Evolutionary conservation across 2,888 invertebrate genomes (phyloP).

Genomic region (Chrysolina oricalcia): DNA sequence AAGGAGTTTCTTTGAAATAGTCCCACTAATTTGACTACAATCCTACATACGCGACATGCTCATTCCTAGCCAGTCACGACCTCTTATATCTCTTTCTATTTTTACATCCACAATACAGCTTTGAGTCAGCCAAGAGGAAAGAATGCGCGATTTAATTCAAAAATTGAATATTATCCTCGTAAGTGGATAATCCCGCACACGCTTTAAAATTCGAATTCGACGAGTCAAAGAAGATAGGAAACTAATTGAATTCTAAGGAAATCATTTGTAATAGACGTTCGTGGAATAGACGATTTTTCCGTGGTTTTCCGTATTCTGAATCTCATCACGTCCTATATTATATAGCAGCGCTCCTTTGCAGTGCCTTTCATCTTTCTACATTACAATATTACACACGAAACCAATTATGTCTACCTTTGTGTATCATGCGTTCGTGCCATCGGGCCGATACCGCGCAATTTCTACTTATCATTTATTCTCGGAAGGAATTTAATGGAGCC

Average conservation of each 20-base stretch:
- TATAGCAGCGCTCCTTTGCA: slow-evolving; percentile 65
- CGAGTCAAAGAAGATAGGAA: slow-evolving; percentile 46
- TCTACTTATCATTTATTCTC: not conserved
- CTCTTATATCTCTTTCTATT: no score
- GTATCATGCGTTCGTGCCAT: slow-evolving; percentile 62
- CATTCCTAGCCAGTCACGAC: no score
- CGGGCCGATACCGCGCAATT: slow-evolving; percentile 1
- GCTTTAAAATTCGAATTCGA: slow-evolving; percentile 45
- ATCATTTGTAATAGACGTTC: slow-evolving; percentile 54
- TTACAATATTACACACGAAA: slow-evolving; percentile 71
- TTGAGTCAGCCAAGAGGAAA: not conserved
- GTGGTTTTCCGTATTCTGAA: slow-evolving; percentile 63
- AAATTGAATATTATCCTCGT: slow-evolving; percentile 47
- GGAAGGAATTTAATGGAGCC: not conserved
- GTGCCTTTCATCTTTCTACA: slow-evolving; percentile 70
- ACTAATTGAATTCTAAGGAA: slow-evolving; percentile 60
- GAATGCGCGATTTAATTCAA: slow-evolving; percentile 25
- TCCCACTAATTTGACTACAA: no score
- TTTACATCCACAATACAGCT: not conserved
- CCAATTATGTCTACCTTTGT: slow-evolving; percentile 72
- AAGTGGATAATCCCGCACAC: slow-evolving; percentile 39
- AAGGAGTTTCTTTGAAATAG: no score
- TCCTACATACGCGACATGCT: no score
- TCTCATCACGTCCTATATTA: slow-evolving; percentile 70
- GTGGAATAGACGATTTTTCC: slow-evolving; percentile 53